phyloP scores from a whole-genome alignment of 2,113 vertebrate species.

The Pristiophorus japonicus region DNA sequence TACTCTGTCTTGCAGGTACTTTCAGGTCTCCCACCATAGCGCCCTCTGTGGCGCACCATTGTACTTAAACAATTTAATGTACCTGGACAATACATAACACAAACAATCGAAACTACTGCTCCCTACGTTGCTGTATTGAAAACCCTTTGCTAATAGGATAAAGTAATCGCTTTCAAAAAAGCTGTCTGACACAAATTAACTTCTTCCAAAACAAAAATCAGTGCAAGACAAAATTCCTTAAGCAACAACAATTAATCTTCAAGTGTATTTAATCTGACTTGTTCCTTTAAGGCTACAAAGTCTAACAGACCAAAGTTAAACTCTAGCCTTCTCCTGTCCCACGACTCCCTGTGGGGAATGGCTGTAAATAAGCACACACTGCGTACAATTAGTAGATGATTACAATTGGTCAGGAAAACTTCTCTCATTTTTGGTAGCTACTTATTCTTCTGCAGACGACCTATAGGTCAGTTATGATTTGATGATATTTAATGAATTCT shows the following conservation, averaged over 20 bases:
- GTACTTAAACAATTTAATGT: too few species aligned
- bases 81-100: too few species aligned
- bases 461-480: too few species aligned
- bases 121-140: background rate
- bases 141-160: background rate
- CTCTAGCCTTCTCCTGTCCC: background rate
- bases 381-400: background rate
- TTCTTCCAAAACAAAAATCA: background rate
- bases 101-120: background rate
- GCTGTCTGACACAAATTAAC: background rate
- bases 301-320: background rate
- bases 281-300: background rate
- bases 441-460: background rate
- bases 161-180: background rate
- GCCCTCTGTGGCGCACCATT: too few species aligned
- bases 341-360: background rate
- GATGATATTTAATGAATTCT: too few species aligned
- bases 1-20: too few species aligned
- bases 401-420: background rate
- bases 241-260: background rate
- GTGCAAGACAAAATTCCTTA: background rate
- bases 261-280: background rate
- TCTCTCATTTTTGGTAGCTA: background rate
- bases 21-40: too few species aligned
- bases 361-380: background rate